Evolutionary conservation across 92 coral and sea anemone species (phyloP).

Genomic region (Epizoanthus rinbou): DNA sequence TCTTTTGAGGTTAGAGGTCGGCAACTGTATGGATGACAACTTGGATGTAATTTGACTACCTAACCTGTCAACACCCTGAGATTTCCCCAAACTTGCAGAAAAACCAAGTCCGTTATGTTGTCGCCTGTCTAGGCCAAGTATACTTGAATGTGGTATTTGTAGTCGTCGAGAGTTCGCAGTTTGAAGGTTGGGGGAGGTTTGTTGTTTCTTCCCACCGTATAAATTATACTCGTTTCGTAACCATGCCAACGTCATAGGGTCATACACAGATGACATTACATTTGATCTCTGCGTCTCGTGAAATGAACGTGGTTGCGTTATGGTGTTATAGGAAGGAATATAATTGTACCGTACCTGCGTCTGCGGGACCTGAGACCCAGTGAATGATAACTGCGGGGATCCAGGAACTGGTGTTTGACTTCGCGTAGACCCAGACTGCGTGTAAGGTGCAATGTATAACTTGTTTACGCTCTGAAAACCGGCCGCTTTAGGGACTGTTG

Average conservation of each 20-base stretch:
- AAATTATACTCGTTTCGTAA: conserved; percentile 26
- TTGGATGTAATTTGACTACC: neutral
- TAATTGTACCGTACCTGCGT: conserved; percentile 37
- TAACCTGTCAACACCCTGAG: neutral
- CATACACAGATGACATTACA: conserved; percentile 24
- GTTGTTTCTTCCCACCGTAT: neutral
- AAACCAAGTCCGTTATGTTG: too few relatives aligned
- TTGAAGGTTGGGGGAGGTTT: neutral
- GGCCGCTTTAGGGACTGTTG: neutral
- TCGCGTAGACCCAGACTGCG: conserved; percentile 9
- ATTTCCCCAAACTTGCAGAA: neutral
- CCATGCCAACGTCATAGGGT: conserved; percentile 43
- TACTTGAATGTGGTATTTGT: neutral
- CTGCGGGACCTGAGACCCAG: neutral
- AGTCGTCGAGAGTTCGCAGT: conserved; percentile 14
- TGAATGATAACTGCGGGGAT: neutral
- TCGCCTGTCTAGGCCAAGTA: neutral
- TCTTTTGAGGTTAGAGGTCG: neutral
- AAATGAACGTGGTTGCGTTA: neutral
- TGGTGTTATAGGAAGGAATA: neutral
- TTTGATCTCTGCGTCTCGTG: conserved; percentile 1
- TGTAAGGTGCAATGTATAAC: conserved; percentile 1
- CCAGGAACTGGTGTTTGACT: neutral
- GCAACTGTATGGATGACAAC: neutral
- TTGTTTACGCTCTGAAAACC: neutral